Base-by-base conservation (phyloP, 2,888 invertebrate genomes). In the Conus canariensis region DNA sequence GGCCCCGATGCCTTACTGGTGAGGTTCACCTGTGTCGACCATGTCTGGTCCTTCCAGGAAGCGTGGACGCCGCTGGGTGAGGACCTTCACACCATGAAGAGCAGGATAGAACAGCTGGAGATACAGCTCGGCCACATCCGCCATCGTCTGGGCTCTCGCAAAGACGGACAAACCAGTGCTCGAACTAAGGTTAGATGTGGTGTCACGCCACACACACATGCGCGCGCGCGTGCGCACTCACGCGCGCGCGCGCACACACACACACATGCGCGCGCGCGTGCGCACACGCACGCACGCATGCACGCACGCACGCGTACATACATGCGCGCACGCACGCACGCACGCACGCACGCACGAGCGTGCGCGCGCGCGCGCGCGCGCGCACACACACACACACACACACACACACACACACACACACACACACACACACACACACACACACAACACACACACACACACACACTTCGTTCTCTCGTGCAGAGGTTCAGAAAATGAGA, bases 321-420 rank as follows among this genome's bases (percentile, higher is more conserved):
- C 82, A 82, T 12, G 56, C 82, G 30, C 82, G 19, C 82, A 12
- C 58, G 59, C 83, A 8, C 83, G 59, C 83, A 85, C 82, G 19
- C 82, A 82, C 82, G 12, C 82, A 12, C 74, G 4, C 74, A 4
- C 74, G 1, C 74, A 74, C 74, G 7, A 5, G 7, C 74, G 7
- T 8, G 7, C 74, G 7, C 74, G 4, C 74, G 7, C 74, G 7
- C 74, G 7, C 22, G 4, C 74, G 7, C 74, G 7, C 74, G 7
- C 74, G 7, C 74, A 74, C 74, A 74, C 74, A 74, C 74, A 74
- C 74, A 74, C 74, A 74, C 74, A 74, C 74, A 74, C 74, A 74
- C 74, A 74, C 74, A 74, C 74, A 74, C 74, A 74, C 74, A 74
- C 74, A 74, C 74, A 74, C 74, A 74, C 74, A 74, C 74, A 74